phyloP scores from a whole-genome alignment of 2,888 invertebrate genomes.

The Rosalia funebris region DNA sequence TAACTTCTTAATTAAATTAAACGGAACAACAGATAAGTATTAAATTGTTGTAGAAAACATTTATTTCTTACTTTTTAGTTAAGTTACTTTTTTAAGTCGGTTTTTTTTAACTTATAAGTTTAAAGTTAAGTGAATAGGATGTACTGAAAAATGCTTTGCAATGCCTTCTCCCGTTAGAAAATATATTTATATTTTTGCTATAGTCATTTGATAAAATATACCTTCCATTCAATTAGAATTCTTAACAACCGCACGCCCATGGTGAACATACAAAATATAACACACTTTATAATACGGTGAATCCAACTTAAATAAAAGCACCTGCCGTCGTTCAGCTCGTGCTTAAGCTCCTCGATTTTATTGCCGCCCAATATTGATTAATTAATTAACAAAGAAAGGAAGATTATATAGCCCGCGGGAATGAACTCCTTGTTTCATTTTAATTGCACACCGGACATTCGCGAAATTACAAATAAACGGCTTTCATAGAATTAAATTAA shows the following conservation, averaged over 20 bases:
- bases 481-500: conserved; percentile 1
- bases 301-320: conserved; percentile 11
- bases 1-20: too few species aligned
- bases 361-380: conserved; percentile 29
- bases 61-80: too few species aligned
- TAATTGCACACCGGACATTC: conserved; percentile 6
- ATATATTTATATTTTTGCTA: too few species aligned
- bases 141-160: too few species aligned
- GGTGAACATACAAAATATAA: not conserved
- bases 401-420: conserved; percentile 13
- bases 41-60: too few species aligned
- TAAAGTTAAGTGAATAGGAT: too few species aligned
- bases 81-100: too few species aligned
- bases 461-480: conserved; percentile 3
- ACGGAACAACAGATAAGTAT: too few species aligned
- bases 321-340: conserved; percentile 29
- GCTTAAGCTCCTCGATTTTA: conserved; percentile 29
- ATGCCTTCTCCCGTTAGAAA: too few species aligned
- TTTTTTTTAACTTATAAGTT: too few species aligned
- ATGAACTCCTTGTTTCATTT: not conserved
- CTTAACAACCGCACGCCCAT: conserved; percentile 13
- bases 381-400: conserved; percentile 30
- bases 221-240: too few species aligned
- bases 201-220: too few species aligned
- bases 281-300: conserved; percentile 7